Evolutionary conservation across 2,888 invertebrate species (phyloP), one percentile per base, ranked within the genome.

Genomic region (Nemapogon koenigi): DNA sequence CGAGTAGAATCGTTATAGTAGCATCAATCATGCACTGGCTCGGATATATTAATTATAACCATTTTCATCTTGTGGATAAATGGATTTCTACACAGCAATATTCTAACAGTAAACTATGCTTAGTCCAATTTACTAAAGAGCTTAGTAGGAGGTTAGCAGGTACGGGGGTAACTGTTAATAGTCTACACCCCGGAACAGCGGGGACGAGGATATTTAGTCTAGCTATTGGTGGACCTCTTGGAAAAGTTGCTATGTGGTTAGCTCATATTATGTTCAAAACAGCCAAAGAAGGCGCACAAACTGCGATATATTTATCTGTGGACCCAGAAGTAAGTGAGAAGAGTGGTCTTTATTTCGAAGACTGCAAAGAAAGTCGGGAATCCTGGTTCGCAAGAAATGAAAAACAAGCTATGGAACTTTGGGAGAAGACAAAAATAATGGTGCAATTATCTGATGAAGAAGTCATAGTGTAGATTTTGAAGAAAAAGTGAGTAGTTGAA

Each of bases 151-250:
- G 82, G 3, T 51, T 91, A 49, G 75, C 78, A 46, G 62, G 83
- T 7, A 67, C 84, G 2, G 84, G 84, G 35, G 85, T 93, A 0
- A 87, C 88, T 0, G 87, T 86, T 0, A 93, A 93, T 55, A 87
- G 86, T 46, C 80, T 93, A 14, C 93, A 94, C 66, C 94, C 94
- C 0, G 94, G 94, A 3, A 83, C 89, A 57, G 89, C 92, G 22
- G 88, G 89, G 46, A 89, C 89, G 0, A 87, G 85, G 16, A 91
- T 92, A 36, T 91, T 82, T 49, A 80, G 86, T 87, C n/a, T n/a
- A n/a, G 87, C 1, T 81, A 2, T 73, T 79, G 40, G 79, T 78
- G 47, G 76, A 80, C 19, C 80, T 57, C 78, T 82, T 39, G 69
- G 60, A 1, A 42, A 43, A n/a, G 83, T 89, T 0, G 47, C 88